A percentile compares a stretch with the other conserved stretches of the same genome.
Conservation (phyloP, 2,113 vertebrate genomes). For the Macroglossus sobrinus region DNA sequence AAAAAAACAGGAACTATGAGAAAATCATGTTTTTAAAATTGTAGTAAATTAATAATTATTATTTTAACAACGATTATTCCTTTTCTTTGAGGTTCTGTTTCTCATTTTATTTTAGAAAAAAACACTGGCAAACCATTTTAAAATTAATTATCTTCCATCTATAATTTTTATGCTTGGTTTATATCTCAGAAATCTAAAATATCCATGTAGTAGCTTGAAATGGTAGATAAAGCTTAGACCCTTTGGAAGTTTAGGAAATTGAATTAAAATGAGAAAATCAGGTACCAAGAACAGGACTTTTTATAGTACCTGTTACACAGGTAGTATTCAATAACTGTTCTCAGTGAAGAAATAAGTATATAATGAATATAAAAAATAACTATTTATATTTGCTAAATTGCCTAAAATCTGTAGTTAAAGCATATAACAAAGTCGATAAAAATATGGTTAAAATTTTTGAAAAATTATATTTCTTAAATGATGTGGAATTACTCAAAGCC, state of each 20-base stretch:
- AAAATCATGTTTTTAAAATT: not conserved
- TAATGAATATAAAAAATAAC: not conserved
- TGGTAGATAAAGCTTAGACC: not conserved
- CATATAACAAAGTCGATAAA: not conserved
- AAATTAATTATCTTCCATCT: not conserved
- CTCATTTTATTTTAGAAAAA: slow-evolving; percentile 25
- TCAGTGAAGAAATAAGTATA: not conserved
- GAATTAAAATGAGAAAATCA: slow-evolving; percentile 26
- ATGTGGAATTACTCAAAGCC: not conserved
- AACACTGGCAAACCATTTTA: not conserved
- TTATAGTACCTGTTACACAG: not conserved
- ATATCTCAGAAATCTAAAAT: slow-evolving; percentile 34
- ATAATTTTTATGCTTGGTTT: not conserved
- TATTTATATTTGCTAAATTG: slow-evolving; percentile 3
- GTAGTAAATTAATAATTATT: not conserved
- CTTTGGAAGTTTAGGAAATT: not conserved
- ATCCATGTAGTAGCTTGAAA: not conserved
- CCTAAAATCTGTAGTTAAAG: not conserved
- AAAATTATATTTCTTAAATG: not conserved
- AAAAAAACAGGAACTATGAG: not conserved
- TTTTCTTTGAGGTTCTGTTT: not conserved
- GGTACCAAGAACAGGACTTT: not conserved
- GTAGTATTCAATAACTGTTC: not conserved
- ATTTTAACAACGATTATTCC: not conserved
- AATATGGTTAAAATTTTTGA: slow-evolving; percentile 1